Evolutionary conservation across 1,140 invertebrate species (phyloP).

Genomic region (Glossosoma conforme): DNA sequence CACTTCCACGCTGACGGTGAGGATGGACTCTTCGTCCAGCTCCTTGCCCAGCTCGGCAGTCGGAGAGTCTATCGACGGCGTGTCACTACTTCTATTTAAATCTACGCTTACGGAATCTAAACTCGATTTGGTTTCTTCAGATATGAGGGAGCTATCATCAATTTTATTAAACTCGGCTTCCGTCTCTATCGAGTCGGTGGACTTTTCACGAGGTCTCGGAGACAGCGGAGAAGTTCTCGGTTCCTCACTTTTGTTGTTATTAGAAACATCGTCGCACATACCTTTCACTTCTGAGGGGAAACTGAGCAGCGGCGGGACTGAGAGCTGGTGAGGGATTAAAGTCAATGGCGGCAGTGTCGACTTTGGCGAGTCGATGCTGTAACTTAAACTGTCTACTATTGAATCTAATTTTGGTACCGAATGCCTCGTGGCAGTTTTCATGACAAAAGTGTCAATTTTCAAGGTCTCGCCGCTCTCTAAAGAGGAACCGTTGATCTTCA

Average conservation of each 20-base stretch:
- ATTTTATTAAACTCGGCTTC: conserved; percentile 17
- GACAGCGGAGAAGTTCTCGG: not conserved
- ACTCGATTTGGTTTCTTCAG: conserved; percentile 23
- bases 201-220: conserved; percentile 5
- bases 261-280: too few relatives aligned
- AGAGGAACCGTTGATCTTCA: not conserved
- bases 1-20: conserved; percentile 45
- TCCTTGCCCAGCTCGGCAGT: conserved; percentile 48
- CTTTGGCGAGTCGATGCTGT: not conserved
- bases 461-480: not conserved
- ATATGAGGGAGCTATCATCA: conserved; percentile 7
- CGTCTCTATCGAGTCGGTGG: conserved; percentile 16
- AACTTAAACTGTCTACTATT: conserved; percentile 8
- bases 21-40: conserved; percentile 46
- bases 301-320: too few relatives aligned
- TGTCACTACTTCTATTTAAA: conserved; percentile 11
- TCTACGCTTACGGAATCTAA: conserved; percentile 11
- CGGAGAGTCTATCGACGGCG: conserved; percentile 42
- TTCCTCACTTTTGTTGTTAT: too few relatives aligned
- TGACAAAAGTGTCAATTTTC: conserved; percentile 6
- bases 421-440: conserved; percentile 11
- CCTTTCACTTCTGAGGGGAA: too few relatives aligned
- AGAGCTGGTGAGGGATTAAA: not conserved
- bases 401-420: conserved; percentile 13
- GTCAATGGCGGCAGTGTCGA: not conserved